Conservation (phyloP, 2,797 vertebrate genomes). For the Mus minutoides region DNA sequence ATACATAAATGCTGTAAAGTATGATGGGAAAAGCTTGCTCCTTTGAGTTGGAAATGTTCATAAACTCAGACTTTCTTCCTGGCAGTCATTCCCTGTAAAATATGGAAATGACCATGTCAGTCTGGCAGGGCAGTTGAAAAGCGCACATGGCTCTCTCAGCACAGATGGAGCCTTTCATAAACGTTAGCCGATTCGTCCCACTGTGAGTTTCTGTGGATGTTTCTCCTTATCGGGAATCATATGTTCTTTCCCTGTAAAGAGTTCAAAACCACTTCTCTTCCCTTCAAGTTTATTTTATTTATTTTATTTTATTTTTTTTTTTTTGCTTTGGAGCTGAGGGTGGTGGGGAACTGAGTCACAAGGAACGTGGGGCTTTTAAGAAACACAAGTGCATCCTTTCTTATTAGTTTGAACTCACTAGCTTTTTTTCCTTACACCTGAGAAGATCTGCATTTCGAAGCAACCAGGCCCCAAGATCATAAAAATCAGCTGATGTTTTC, state of each 20-base stretch:
- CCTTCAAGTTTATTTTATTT: slow-evolving; percentile 18
- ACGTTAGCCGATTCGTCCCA: background rate
- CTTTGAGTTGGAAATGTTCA: slow-evolving; percentile 26
- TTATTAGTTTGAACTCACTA: background rate
- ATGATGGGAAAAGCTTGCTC: background rate
- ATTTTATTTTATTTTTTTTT: background rate
- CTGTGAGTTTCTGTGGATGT: background rate
- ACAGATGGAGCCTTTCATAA: background rate
- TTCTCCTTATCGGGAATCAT: slow-evolving; percentile 31
- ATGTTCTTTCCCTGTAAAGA: slow-evolving; percentile 17
- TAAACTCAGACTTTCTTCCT: background rate
- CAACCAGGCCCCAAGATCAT: background rate
- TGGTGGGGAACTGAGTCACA: background rate
- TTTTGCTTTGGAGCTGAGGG: slow-evolving; percentile 13
- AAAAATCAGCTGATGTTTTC: background rate
- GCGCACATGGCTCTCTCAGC: background rate
- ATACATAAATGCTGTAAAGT: background rate
- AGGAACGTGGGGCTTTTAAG: background rate
- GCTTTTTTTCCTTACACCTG: slow-evolving; percentile 1
- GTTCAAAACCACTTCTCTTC: slow-evolving; percentile 46
- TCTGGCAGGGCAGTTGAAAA: background rate
- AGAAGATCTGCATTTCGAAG: background rate
- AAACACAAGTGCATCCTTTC: background rate
- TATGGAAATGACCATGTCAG: background rate
- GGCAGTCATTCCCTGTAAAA: background rate